Conservation (phyloP, 2,797 vertebrate genomes). For the Selene dorsalis region DNA sequence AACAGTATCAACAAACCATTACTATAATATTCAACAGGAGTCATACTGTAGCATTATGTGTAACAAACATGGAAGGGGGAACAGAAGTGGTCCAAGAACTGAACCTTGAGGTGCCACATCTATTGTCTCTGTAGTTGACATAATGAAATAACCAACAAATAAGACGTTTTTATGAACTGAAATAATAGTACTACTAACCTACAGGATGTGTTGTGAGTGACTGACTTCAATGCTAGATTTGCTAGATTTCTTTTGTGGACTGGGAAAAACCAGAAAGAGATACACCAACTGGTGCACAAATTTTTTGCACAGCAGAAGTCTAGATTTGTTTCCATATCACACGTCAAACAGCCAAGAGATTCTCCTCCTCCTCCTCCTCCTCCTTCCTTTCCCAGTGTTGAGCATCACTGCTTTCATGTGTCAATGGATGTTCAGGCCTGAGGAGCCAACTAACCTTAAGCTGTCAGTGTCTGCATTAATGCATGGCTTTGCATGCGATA, state of each 20-base stretch:
- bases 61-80: background rate
- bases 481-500: conserved; percentile 27
- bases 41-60: background rate
- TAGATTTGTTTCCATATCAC: background rate
- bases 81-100: conserved; percentile 7
- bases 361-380: background rate
- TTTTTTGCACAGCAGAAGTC: background rate
- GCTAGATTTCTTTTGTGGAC: background rate
- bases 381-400: background rate
- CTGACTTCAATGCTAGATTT: background rate
- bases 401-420: conserved; percentile 39
- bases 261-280: background rate
- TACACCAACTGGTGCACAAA: background rate
- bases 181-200: background rate
- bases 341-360: background rate
- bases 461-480: conserved; percentile 61
- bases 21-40: background rate
- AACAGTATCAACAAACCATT: background rate
- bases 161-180: background rate
- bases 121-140: background rate
- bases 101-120: conserved; percentile 4
- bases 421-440: conserved; percentile 23
- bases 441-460: conserved; percentile 62
- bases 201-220: background rate
- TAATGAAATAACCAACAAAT: background rate